Evolutionary conservation across 2,888 invertebrate genomes (phyloP), one percentile per base, ranked within the genome.

Genomic region (Arrhopalites spinosus): DNA sequence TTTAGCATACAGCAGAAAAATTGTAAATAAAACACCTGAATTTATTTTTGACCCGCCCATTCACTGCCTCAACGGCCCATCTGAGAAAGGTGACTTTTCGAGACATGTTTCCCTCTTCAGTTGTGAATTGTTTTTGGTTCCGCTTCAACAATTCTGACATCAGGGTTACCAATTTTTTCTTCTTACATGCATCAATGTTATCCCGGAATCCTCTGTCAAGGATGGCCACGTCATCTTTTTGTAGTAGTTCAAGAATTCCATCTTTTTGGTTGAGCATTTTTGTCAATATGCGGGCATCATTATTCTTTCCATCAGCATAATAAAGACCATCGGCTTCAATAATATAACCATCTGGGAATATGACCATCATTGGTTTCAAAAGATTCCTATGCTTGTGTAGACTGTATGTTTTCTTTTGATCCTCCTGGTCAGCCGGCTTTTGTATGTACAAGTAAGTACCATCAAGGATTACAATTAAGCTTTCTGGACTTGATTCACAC

Each of bases 391-490:
- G 5, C 15, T 59, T 59, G 2, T 59, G 59, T 0, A 25, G 2
- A 2, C 23, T 23, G 15, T 13, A 59, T 0, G 25, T 25, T 8
- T 59, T 25, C 2, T 25, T 20, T 27, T 59, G 59, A 0, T 23
- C 59, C 23, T 2, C 11, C 5, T 59, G 59, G 11, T 25, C 27
- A 25, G 25, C 13, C 7, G 59, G 27, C 25, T 59, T 59, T 25
- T 50, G 27, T 75, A 77, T 53, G 23, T 71, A 77, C 0, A 77
- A 20, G 36, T 77, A 77, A 0, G 75, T 75, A 17, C 72, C 68
- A 47, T 77, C 74, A 5, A 74, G n/a, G 0, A 75, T 61, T 1
- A 43, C 27, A 8, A 72, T 47, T 1, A 73, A 2, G 2, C 8
- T 17, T 8, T 36, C 53, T 7, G 17, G 15, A 8, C 25, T 27